Percentiles rank a stretch among this genome's conserved stretches.
These are phyloP conservation scores for Cebidichthys violaceus DNA, from an alignment of 2,113 vertebrate genomes.

Conservation along the genomic window DNA sequence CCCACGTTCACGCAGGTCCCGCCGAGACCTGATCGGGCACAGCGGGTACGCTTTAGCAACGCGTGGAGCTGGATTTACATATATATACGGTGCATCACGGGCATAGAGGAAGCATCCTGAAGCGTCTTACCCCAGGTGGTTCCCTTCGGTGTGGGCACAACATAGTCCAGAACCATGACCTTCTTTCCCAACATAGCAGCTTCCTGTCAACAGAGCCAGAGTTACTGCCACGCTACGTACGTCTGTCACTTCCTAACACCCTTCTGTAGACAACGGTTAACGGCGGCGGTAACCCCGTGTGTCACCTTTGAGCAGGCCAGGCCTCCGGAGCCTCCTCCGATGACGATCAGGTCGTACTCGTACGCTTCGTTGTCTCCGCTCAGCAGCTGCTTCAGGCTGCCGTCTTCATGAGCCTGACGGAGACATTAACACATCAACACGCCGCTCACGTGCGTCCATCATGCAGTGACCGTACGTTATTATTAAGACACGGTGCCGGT, in stretches of 20 bases:
- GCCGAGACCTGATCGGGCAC: conserved; percentile 87
- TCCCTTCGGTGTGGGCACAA: conserved; percentile 93
- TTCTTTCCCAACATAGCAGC: conserved; percentile 92
- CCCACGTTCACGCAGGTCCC: conserved; percentile 98
- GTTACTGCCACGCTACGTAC: neutral
- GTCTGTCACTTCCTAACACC: neutral
- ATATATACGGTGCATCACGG: neutral
- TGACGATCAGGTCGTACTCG: conserved; percentile 95
- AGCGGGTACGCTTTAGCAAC: neutral
- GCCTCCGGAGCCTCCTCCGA: conserved; percentile 96
- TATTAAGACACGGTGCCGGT: neutral
- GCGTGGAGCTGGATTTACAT: neutral
- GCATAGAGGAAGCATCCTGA: rapidly evolving
- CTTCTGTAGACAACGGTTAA: neutral
- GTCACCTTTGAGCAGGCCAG: conserved; percentile 96
- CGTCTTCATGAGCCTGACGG: conserved; percentile 89
- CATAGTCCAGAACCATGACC: conserved; percentile 95
- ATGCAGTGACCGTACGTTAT: neutral
- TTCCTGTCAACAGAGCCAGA: conserved; percentile 82
- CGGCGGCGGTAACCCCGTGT: neutral
- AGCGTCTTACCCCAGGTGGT: conserved; percentile 90
- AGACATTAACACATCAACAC: neutral
- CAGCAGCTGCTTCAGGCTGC: conserved; percentile 90
- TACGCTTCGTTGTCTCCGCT: conserved; percentile 75
- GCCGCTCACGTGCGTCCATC: neutral